phyloP scores from a whole-genome alignment of 2,888 invertebrate genomes.

The Chymomyza procnemis region DNA sequence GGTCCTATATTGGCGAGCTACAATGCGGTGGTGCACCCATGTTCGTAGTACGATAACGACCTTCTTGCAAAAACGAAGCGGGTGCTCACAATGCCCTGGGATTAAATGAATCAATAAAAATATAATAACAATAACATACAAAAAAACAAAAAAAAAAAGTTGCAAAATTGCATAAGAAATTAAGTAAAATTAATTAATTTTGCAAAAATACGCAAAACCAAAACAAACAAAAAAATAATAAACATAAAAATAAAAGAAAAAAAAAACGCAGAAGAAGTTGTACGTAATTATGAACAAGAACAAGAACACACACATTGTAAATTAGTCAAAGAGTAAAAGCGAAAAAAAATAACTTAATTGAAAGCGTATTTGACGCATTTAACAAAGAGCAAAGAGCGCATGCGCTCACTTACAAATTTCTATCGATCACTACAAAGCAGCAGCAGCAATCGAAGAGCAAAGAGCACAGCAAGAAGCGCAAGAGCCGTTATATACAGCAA shows the following conservation, averaged over 20 bases:
- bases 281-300: constrained; percentile 76
- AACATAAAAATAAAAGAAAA: constrained; percentile 48
- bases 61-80: constrained; percentile 87
- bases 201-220: constrained; percentile 48
- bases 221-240: constrained; percentile 23
- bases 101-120: constrained; percentile 76
- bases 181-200: constrained; percentile 64
- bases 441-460: constrained; percentile 17
- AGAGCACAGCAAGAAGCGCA: constrained; percentile 24
- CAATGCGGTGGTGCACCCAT: constrained; percentile 89
- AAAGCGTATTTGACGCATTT: constrained; percentile 12
- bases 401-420: constrained; percentile 37
- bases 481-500: constrained; percentile 3
- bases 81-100: constrained; percentile 84
- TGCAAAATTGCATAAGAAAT: constrained; percentile 66
- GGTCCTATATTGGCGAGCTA: constrained; percentile 86
- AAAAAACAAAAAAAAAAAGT: constrained; percentile 54
- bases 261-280: constrained; percentile 73
- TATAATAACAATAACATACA: constrained; percentile 34
- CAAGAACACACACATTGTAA: constrained; percentile 69
- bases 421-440: constrained; percentile 37
- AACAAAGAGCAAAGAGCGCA: constrained; percentile 22
- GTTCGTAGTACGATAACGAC: constrained; percentile 85
- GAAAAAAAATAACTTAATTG: constrained; percentile 26
- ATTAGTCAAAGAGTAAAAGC: constrained; percentile 63